Percentiles rank a stretch among this genome's conserved stretches.
Conservation (phyloP, 2,113 vertebrate genomes). For the Orycteropus afer region DNA sequence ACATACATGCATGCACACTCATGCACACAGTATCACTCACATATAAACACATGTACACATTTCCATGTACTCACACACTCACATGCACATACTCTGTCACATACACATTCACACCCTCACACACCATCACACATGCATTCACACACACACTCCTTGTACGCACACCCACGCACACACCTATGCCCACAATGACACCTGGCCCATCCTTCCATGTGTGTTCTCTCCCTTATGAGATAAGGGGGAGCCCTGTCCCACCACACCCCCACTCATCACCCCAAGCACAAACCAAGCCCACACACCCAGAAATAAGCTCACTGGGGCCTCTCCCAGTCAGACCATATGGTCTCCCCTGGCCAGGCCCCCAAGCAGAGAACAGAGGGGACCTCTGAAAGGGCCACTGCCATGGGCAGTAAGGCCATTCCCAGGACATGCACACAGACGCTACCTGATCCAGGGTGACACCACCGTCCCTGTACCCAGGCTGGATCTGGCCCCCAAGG, state of each 20-base stretch:
- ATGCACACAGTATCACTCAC: background rate
- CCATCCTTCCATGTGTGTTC: background rate
- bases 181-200: fast-evolving
- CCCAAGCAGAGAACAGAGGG: background rate
- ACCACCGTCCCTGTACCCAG: background rate
- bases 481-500: background rate
- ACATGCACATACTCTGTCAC: background rate
- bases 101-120: background rate
- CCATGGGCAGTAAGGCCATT: background rate
- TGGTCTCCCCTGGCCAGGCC: background rate
- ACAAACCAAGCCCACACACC: background rate
- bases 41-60: background rate
- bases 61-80: no score
- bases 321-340: background rate
- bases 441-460: background rate
- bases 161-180: no score
- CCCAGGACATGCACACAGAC: background rate
- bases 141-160: background rate
- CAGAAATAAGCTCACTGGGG: fast-evolving
- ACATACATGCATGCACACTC: no score
- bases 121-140: background rate
- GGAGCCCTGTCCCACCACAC: background rate
- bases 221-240: background rate
- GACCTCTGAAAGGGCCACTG: fast-evolving
- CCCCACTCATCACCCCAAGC: background rate